Evolutionary conservation across 2,797 vertebrate genomes (phyloP).

Genomic region (Anabas testudineus): DNA sequence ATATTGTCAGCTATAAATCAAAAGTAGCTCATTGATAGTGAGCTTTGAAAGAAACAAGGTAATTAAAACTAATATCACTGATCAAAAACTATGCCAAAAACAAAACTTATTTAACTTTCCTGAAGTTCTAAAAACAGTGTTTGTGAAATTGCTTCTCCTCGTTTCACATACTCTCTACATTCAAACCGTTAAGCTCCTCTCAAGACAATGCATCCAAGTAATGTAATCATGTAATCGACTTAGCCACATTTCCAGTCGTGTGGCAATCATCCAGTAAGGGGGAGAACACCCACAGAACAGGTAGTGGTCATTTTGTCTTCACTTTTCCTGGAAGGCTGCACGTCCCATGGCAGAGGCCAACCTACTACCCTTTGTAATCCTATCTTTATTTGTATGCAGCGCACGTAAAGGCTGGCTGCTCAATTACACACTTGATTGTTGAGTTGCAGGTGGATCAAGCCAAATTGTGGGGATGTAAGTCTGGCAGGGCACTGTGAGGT

Average conservation of each 20-base stretch:
- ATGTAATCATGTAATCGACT: constrained; percentile 45
- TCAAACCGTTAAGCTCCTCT: constrained; percentile 21
- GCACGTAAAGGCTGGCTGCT: constrained; percentile 29
- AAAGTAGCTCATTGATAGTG: background rate
- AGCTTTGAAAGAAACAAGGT: background rate
- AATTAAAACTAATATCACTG: no score
- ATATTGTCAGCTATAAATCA: background rate
- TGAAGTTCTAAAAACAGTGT: background rate
- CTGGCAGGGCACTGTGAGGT: background rate
- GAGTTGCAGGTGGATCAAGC: background rate
- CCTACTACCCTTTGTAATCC: constrained; percentile 56
- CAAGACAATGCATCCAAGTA: constrained; percentile 8
- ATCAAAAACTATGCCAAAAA: no score
- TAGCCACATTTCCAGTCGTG: constrained; percentile 28
- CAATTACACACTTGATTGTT: constrained; percentile 19
- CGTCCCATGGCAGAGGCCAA: constrained; percentile 19
- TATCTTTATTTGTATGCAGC: constrained; percentile 44
- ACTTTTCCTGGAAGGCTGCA: constrained; percentile 45
- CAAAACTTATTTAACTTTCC: background rate
- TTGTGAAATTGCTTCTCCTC: constrained; percentile 1
- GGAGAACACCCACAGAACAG: background rate
- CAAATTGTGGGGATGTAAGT: constrained; percentile 34
- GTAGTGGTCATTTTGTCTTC: constrained; percentile 32
- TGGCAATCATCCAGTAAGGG: constrained; percentile 3
- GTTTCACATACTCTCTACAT: constrained; percentile 6